phyloP scores from a whole-genome alignment of 1,140 invertebrate genomes.

The Rhynchophorus ferrugineus region DNA sequence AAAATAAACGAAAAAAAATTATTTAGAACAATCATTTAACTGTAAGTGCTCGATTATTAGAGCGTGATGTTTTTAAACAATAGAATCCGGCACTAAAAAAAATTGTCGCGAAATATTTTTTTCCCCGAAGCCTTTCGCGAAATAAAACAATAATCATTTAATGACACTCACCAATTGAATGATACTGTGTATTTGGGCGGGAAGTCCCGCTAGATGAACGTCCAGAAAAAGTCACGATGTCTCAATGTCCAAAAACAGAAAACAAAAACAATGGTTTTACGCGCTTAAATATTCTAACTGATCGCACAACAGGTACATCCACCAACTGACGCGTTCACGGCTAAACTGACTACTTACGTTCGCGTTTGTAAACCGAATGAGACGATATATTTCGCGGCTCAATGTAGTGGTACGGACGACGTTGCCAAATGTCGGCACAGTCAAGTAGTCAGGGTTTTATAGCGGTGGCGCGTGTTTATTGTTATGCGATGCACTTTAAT shows the following conservation, averaged over 20 bases:
- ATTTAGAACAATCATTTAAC: constrained; percentile 15
- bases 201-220: constrained; percentile 4
- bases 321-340: not conserved
- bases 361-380: constrained; percentile 16
- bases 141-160: not conserved
- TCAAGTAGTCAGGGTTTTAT: constrained; percentile 1
- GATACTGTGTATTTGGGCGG: constrained; percentile 5
- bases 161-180: constrained; percentile 19
- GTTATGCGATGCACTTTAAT: constrained; percentile 19
- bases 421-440: constrained; percentile 9
- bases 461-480: constrained; percentile 17
- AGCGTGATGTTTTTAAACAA: constrained; percentile 12
- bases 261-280: constrained; percentile 20
- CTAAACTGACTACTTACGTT: constrained; percentile 12
- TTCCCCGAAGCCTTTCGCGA: not conserved
- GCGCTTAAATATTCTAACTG: constrained; percentile 8
- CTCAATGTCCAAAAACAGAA: constrained; percentile 5
- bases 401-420: constrained; percentile 11
- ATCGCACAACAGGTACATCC: not conserved
- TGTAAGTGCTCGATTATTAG: constrained; percentile 12
- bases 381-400: constrained; percentile 9
- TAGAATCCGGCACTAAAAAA: constrained; percentile 6
- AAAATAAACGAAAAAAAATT: not conserved
- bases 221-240: constrained; percentile 14
- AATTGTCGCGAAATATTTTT: not conserved